phyloP scores from a whole-genome alignment of 2,113 vertebrate species.

The Oxyruncus cristatus region DNA sequence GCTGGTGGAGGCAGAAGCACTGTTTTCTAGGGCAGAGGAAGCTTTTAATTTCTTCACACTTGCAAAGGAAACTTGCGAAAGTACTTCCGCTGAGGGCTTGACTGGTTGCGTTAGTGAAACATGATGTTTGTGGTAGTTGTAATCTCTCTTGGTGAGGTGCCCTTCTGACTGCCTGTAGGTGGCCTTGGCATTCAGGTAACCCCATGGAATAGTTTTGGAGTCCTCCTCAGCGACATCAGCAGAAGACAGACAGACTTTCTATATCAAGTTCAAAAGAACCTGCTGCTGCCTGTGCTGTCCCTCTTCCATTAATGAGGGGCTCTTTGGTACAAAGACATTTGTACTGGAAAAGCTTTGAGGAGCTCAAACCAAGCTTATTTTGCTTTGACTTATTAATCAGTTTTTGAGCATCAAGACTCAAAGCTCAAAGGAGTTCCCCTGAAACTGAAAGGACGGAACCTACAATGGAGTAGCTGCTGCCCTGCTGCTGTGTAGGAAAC shows the following conservation, averaged over 20 bases:
- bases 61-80: background rate
- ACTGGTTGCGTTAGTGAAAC: background rate
- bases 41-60: background rate
- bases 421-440: background rate
- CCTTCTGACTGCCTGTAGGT: background rate
- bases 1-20: background rate
- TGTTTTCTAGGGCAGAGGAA: background rate
- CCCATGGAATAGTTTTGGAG: background rate
- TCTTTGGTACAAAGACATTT: background rate
- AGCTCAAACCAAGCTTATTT: background rate
- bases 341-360: background rate
- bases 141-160: background rate
- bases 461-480: background rate
- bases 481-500: background rate
- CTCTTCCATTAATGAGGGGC: background rate
- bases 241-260: background rate
- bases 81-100: background rate
- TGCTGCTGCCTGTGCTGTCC: background rate
- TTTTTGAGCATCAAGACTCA: background rate
- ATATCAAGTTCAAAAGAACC: background rate
- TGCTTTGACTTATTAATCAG: background rate
- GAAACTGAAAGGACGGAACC: background rate
- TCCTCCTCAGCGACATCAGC: background rate
- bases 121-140: background rate
- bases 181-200: background rate